Conservation (phyloP, 2,888 invertebrate species). For the Strigamia crassipes region DNA sequence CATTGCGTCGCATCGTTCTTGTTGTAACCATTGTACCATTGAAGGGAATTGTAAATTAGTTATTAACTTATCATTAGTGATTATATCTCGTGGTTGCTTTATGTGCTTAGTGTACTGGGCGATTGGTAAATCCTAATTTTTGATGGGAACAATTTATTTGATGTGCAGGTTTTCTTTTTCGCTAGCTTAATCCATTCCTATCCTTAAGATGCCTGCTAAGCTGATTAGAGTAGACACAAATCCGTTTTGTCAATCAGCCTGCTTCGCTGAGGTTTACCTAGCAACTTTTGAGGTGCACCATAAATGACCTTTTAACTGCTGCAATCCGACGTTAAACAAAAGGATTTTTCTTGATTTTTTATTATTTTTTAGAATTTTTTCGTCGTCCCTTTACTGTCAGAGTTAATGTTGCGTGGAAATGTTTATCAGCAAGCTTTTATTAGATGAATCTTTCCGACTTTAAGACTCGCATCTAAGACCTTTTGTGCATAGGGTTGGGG, state of each 20-base stretch:
- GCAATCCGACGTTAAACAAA: neutral
- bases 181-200: neutral
- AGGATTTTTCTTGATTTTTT: neutral
- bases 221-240: neutral
- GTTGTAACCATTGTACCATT: too few relatives aligned
- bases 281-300: neutral
- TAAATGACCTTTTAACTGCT: neutral
- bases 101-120: too few relatives aligned
- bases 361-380: neutral
- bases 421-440: conserved; percentile 6
- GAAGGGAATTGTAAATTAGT: too few relatives aligned
- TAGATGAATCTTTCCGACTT: conserved; percentile 18
- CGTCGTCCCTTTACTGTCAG: neutral
- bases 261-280: neutral
- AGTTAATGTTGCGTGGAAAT: conserved; percentile 1
- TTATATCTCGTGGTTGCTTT: too few relatives aligned
- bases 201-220: neutral
- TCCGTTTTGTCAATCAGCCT: neutral
- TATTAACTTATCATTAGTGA: too few relatives aligned
- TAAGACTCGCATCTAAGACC: neutral
- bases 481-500: conserved; percentile 15
- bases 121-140: too few relatives aligned
- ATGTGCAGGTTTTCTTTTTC: neutral
- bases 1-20: too few relatives aligned
- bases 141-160: neutral